Evolutionary conservation across 1,140 invertebrate species (phyloP), one percentile per base, ranked within the genome.

Genomic region (Whitmania pigra): DNA sequence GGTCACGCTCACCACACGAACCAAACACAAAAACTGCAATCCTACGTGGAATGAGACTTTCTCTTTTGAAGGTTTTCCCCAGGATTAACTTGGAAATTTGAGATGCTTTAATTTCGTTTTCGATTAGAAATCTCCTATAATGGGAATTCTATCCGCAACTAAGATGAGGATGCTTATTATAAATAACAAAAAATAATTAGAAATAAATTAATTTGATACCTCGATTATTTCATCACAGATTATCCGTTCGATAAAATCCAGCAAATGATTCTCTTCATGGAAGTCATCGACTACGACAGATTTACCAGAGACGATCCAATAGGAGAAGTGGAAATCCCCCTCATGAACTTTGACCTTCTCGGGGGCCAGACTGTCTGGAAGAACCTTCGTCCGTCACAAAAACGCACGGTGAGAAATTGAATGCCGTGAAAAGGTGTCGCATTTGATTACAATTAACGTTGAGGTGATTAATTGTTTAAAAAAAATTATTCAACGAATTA

Each of bases 291-390:
- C 82, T 95, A 94, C 83, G 92, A 95, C 84, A 87, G 93, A 76
- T 95, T 95, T 82, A 94, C 91, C 27, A 85, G 91, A 76, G 93
- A 95, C 80, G 93, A 95, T 80, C 94, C 92, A 22, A 95, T 95
- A 80, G 93, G 93, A n/a, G 93, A 95, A 82, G 90, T 95, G 71
- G 93, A 94, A 81, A 81, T 95, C 74, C 93, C 93, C 11, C 84
- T 94, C 73, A 88, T 88, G 29, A 86, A 86, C 27, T 86, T 93
- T 66, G 89, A 92, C 78, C 84, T 93, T 57, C 87, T 89, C 11
- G 86, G 89, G 71, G 74, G 77, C 29, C 77, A 78, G 17, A 74
- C 77, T 4, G 74, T 77, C 57, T 81, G 80, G 79, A 77, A 77
- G 69, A 78, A 77, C 73, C 74, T 82, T 54, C 77, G 78, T 73